These are phyloP conservation scores for Calyptommatus sinebrachiatus DNA, from an alignment of 2,113 vertebrate genomes.

Conservation along the genomic window DNA sequence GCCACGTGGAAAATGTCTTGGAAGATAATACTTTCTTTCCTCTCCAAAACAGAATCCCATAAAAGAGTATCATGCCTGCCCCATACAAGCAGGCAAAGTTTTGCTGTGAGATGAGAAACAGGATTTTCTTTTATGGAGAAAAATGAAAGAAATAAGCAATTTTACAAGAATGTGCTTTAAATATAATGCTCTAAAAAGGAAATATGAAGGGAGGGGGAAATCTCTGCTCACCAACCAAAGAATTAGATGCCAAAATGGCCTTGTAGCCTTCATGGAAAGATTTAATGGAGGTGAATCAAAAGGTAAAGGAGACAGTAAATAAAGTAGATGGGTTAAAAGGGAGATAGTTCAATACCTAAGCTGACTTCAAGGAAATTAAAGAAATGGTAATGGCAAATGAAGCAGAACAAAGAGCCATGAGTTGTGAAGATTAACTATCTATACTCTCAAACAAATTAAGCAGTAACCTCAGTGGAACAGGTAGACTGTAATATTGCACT, in stretches of 20 bases:
- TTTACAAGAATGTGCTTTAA: constrained; percentile 20
- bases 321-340: constrained; percentile 10
- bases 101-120: neutral
- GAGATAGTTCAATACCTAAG: constrained; percentile 35
- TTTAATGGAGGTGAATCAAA: constrained; percentile 25
- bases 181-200: constrained; percentile 31
- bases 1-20: too few relatives aligned
- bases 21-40: neutral
- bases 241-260: constrained; percentile 24
- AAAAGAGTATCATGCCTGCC: neutral
- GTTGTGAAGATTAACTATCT: constrained; percentile 27
- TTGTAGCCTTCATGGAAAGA: constrained; percentile 2
- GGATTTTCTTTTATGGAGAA: constrained; percentile 24
- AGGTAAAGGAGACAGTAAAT: constrained; percentile 32
- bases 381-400: constrained; percentile 18
- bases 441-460: constrained; percentile 20
- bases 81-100: neutral
- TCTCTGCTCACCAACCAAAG: constrained; percentile 5
- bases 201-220: neutral
- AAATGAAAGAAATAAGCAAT: constrained; percentile 19
- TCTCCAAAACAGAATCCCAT: neutral
- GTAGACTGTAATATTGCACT: neutral
- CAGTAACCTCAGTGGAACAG: constrained; percentile 14
- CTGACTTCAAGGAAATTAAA: constrained; percentile 32
- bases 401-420: constrained; percentile 20